Evolutionary conservation across 2,888 invertebrate species (phyloP), one percentile per base, ranked within the genome.

Genomic region (Tortricodes alternella): DNA sequence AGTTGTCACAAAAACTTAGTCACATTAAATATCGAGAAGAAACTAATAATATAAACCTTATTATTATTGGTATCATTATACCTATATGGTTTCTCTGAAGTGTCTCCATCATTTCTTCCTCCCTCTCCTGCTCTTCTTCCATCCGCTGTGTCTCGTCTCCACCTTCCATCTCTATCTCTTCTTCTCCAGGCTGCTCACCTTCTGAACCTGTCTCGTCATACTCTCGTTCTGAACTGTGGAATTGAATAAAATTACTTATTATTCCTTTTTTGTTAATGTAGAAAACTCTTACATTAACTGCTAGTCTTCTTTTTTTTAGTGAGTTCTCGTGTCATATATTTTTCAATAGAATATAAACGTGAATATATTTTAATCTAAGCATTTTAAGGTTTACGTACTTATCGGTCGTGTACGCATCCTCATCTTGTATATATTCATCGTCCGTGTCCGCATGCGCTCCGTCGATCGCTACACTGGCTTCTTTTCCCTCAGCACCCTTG

Each of bases 191-290:
- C 16, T 94, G 93, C 74, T 95, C 95, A 29, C 93, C 92, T 70
- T 95, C 94, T 16, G 94, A 95, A 63, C 93, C 94, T 48, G 93
- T 93, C 68, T 94, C 96, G 62, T 94, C 91, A 43, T 91, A 91
- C 60, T 91, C 95, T 74, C 95, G 93, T 63, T 93, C 93, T 23
- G 94, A 94, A 71, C 94, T 94, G 68, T 46, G 59, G 51, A 57
- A 7, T 23, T n/a, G n/a, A n/a, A 19, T 13, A 29, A 18, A 46
- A 15, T 27, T 19, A 18, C 7, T 29, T 46, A n/a, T 2, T 9
- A 5, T 27, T 9, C 7, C 7, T 11, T 18, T 6, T 11, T 9
- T 3, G 1, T 13, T 43, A 13, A 11, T 27, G n/a, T 27, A n/a
- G n/a, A 27, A 3, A n/a, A n/a, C n/a, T n/a, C n/a, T n/a, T n/a